Evolutionary conservation across 1,140 invertebrate genomes (phyloP).

Genomic region (Hypothenemus hampei): DNA sequence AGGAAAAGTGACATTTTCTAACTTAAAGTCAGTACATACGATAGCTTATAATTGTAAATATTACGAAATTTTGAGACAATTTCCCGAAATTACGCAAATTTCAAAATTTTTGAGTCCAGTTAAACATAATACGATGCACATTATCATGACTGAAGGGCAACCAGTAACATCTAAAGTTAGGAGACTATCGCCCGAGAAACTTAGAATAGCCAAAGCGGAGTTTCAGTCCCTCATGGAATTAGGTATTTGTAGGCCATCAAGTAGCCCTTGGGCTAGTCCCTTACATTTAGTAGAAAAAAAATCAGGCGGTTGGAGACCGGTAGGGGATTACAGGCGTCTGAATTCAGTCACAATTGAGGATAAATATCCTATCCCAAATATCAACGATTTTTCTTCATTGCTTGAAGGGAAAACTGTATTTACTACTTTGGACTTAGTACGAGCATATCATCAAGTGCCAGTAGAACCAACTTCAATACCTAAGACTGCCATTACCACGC

Average conservation of each 20-base stretch:
- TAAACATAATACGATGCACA: not conserved
- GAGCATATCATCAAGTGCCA: conserved; percentile 46
- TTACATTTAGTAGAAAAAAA: conserved; percentile 46
- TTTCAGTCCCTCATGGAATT: conserved; percentile 31
- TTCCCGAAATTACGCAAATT: not conserved
- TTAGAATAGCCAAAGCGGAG: conserved; percentile 39
- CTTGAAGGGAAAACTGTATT: conserved; percentile 43
- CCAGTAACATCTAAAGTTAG: conserved; percentile 43
- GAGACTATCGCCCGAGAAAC: conserved; percentile 40
- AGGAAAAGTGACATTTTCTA: no score
- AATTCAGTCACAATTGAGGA: conserved; percentile 46
- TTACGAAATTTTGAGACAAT: conserved; percentile 1
- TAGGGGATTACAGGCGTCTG: conserved; percentile 46
- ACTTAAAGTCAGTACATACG: not conserved
- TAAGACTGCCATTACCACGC: conserved; percentile 32
- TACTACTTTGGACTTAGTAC: conserved; percentile 41
- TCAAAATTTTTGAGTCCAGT: not conserved
- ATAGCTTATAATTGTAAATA: not conserved
- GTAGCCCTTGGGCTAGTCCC: no score
- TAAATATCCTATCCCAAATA: conserved; percentile 34
- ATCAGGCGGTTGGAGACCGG: conserved; percentile 39
- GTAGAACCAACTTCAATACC: conserved; percentile 29
- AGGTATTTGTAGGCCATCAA: conserved; percentile 36
- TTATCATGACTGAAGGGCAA: conserved; percentile 28
- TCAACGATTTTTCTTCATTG: conserved; percentile 5